A percentile compares a stretch with the other conserved stretches of the same genome.
These are phyloP conservation scores for Aphaenogaster ashmeadi DNA, from an alignment of 1,140 invertebrate species.

Conservation along the genomic window DNA sequence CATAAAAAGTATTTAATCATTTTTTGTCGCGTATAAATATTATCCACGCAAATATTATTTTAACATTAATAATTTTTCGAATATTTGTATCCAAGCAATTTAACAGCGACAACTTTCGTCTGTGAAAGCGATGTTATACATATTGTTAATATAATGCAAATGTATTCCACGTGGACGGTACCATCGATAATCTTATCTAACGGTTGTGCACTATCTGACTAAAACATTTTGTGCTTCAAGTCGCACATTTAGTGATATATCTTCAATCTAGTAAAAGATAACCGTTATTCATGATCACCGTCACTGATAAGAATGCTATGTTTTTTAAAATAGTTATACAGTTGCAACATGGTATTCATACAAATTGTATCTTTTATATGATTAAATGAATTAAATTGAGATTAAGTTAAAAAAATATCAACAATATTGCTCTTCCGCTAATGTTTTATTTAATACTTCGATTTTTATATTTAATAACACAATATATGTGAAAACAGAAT, in stretches of 20 bases:
- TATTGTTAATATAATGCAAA: conserved; percentile 71
- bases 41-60: conserved; percentile 3
- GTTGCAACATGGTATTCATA: neutral
- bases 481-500: neutral
- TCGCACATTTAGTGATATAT: conserved; percentile 20
- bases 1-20: neutral
- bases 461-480: neutral
- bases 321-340: conserved; percentile 4
- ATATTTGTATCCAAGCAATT: neutral
- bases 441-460: neutral
- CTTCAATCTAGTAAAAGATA: conserved; percentile 33
- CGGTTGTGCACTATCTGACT: conserved; percentile 29
- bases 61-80: neutral
- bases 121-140: conserved; percentile 14
- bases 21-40: neutral
- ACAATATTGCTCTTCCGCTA: neutral
- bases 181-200: conserved; percentile 47
- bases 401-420: neutral
- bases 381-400: neutral
- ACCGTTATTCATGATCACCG: neutral
- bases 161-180: conserved; percentile 27
- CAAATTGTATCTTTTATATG: neutral
- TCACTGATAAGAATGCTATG: neutral
- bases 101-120: neutral
- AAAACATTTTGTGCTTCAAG: conserved; percentile 21